Base-by-base conservation (phyloP, 1,140 invertebrate genomes). In the Eulimnadia texana region DNA sequence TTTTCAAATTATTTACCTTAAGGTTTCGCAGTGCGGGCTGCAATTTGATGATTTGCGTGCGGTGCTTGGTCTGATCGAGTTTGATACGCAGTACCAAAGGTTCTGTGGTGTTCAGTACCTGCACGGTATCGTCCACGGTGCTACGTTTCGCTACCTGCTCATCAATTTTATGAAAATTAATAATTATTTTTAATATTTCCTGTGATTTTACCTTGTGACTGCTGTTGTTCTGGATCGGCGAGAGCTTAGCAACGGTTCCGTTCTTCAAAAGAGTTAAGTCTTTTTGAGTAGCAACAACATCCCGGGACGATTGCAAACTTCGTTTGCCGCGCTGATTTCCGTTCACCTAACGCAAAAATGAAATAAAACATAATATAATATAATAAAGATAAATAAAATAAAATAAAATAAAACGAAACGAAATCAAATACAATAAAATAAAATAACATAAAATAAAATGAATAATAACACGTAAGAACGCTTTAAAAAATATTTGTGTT, bases 1-100 rank as follows among this genome's bases (percentile, higher is more conserved):
- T 67, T 1, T 66, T 68, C 52, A 11, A 54, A 53, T n/a, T 64
- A 60, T 55, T 63, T 33, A 67, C 65, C 60, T 67, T 67, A 25
- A 74, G 67, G 52, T 67, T 68, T 28, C 65, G 81, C 13, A 83
- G 71, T 20, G 82, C 78, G 16, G 83, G 81, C 65, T 82, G 79
- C 10, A 85, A 67, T 70, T 79, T 82, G 9, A 86, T 72, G 29
- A 85, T 79, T 62, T 78, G 71, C 68, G 73, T 80, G 65, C 76
- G 74, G 63, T 84, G 80, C 67, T 78, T 79, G 0, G 82, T 83
- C 66, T 84, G 81, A 11, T 73, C 68, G 20, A 82, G 66, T 61
- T 72, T 78, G 28, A 83, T 74, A 65, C 76, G 78, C 23, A 84
- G 68, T 62, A 77, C 71, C 47, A 79, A 68, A 64, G 76, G 69